These are phyloP conservation scores for Gymnopithys bicolor DNA, from an alignment of 2,797 vertebrate genomes.

Conservation along the genomic window DNA sequence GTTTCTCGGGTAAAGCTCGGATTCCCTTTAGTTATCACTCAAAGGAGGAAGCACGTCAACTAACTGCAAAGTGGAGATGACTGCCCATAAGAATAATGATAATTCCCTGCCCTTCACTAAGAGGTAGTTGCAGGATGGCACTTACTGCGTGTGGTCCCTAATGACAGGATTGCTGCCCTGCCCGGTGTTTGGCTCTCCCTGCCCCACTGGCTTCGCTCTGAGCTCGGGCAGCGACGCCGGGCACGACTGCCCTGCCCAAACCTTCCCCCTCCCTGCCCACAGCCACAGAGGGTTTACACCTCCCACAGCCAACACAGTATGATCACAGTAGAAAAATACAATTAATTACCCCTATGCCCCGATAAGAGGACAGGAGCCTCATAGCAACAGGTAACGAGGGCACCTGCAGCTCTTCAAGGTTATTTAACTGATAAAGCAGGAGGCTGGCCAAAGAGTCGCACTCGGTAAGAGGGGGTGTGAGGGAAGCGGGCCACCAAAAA, in stretches of 20 bases:
- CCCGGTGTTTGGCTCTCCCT: background rate
- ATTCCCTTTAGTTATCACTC: background rate
- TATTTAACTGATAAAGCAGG: background rate
- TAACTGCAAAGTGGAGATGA: background rate
- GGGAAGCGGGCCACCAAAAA: background rate
- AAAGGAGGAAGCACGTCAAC: background rate
- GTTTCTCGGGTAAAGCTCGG: background rate
- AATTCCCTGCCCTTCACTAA: background rate
- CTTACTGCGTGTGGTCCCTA: background rate
- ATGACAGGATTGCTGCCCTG: background rate
- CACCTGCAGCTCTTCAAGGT: background rate
- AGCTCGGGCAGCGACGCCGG: background rate
- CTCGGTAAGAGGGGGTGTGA: background rate
- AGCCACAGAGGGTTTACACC: background rate
- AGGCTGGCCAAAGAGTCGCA: background rate
- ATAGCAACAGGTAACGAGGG: constrained; percentile 33
- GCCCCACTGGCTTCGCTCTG: background rate
- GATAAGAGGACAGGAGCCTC: background rate
- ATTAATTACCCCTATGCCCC: background rate
- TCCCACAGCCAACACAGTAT: background rate
- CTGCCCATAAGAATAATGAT: background rate
- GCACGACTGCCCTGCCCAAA: background rate
- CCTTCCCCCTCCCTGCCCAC: background rate
- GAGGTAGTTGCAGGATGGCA: background rate
- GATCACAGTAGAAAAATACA: background rate